Base-by-base conservation (phyloP, 2,888 invertebrate species). In the Linhomoeus sp. region DNA sequence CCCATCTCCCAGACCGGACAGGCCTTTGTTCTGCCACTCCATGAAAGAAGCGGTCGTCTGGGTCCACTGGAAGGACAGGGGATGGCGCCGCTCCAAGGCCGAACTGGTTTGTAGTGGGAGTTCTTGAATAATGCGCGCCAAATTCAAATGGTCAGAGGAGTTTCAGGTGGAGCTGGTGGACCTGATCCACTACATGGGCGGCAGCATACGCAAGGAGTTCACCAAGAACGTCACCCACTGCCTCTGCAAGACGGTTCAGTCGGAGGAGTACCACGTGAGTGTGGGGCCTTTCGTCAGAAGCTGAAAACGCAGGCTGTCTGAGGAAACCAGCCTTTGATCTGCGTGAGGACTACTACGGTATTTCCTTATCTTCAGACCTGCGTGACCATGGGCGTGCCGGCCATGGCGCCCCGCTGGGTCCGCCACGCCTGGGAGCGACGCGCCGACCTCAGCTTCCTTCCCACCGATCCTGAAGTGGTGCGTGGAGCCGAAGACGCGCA, bases 181-280 rank as follows among this genome's bases (percentile, higher is more conserved):
- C 58, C 73, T 86, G 66, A 81, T 90, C 58, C 90, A 90, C 72
- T 80, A 81, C 66, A 90, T 92, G 90, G 88, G 88, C 57, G 92
- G 90, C 43, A 85, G 85, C 59, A 82, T 90, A 62, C 76, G 87
- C 54, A 83, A 81, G 70, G 86, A 90, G 64, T 79, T 85, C 76
- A 77, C 48, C 19, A 38, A 19, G 20, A 38, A 20, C 19, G 12
- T 2, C 12, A 36, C 40, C 43, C 35, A 19, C 26, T 47, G 7
- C 17, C 40, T 39, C 20, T 23, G 40, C 29, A 45, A 20, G 9
- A 20, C 24, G 2, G 22, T 46, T 39, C 47, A 41, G 24, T 29
- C 29, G 12, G 7, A 29, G 12, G 29, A 29, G 37, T 37, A 46
- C 39, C 29, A 14, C 47, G 46, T 9, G 44, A 41, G 25, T 19